Evolutionary conservation across 2,888 invertebrate species (phyloP), one percentile per base, ranked within the genome.

Genomic region (Tachystola acroxantha): DNA sequence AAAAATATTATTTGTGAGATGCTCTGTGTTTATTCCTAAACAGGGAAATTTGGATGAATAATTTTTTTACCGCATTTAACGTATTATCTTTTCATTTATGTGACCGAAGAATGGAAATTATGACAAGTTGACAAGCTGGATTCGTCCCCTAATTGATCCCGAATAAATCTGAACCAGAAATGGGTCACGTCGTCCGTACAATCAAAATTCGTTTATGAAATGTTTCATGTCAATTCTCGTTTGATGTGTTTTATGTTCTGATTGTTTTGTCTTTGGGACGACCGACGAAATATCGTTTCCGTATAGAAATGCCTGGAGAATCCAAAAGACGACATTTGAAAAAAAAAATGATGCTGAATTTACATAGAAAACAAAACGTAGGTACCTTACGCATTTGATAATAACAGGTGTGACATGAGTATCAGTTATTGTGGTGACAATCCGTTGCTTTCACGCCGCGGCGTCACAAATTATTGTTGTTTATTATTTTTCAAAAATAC

Each of bases 91-190:
- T 9, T 28, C 13, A 12, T 28, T 11, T 11, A 5, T n/a, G 16
- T 16, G 16, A 10, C 10, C 24, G 22, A 9, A 10, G 19, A 11
- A 11, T 7, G 13, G 19, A 16, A 10, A 32, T 24, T 22, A 37
- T 38, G 35, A 35, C 37, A 37, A 27, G 34, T 37, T 29, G 41
- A 35, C 37, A 32, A 33, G 13, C 27, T 9, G 36, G 36, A 41
- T 12, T 32, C 39, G 42, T 49, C 55, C 49, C 49, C 51, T 66
- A 71, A 75, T 75, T 75, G 73, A 70, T 62, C 61, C 58, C 57
- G 47, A 65, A 70, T 67, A 62, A 69, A 74, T 69, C 59, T 48
- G 48, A 35, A 40, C 29, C 37, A 34, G 31, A 56, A 56, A 42
- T 45, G 47, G 34, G 34, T 27, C 34, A 34, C 24, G 24, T 32